phyloP scores from a whole-genome alignment of 2,888 invertebrate genomes.

The Agonum fuliginosum region DNA sequence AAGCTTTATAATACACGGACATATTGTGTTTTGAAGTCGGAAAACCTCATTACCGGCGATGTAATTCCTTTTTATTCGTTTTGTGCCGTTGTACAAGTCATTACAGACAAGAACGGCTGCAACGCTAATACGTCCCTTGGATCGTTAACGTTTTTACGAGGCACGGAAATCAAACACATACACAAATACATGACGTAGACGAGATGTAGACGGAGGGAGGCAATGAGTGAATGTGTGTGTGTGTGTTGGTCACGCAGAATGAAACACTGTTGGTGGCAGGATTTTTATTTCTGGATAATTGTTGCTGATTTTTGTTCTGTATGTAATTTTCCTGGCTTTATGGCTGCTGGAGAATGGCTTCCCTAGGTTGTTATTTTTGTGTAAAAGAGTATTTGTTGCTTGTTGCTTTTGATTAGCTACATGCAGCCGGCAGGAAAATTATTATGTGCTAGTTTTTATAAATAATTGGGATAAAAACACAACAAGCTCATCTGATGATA shows the following conservation, averaged over 20 bases:
- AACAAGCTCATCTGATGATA: no score
- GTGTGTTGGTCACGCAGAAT: background rate
- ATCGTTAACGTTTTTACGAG: slow-evolving; percentile 50
- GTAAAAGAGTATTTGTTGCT: no score
- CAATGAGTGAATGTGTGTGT: background rate
- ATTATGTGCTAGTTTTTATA: no score
- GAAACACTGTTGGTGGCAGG: background rate
- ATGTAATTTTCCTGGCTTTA: slow-evolving; percentile 13
- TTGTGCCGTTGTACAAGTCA: slow-evolving; percentile 49
- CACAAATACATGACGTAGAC: slow-evolving; percentile 7
- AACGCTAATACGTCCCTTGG: slow-evolving; percentile 37
- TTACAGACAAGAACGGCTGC: slow-evolving; percentile 48
- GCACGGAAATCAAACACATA: slow-evolving; percentile 49
- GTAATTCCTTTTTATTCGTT: slow-evolving; percentile 55
- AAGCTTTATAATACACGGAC: slow-evolving; percentile 39
- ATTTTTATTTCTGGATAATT: slow-evolving; percentile 16
- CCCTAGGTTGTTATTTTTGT: no score
- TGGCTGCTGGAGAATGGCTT: no score
- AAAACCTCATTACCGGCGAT: slow-evolving; percentile 55
- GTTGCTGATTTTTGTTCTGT: slow-evolving; percentile 4
- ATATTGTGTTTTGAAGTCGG: slow-evolving; percentile 56
- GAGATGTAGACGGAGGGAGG: background rate
- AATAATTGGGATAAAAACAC: no score
- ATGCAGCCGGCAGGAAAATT: no score
- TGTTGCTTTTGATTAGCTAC: no score